Base-by-base conservation (phyloP, 2,113 vertebrate genomes). In the Chionis minor region DNA sequence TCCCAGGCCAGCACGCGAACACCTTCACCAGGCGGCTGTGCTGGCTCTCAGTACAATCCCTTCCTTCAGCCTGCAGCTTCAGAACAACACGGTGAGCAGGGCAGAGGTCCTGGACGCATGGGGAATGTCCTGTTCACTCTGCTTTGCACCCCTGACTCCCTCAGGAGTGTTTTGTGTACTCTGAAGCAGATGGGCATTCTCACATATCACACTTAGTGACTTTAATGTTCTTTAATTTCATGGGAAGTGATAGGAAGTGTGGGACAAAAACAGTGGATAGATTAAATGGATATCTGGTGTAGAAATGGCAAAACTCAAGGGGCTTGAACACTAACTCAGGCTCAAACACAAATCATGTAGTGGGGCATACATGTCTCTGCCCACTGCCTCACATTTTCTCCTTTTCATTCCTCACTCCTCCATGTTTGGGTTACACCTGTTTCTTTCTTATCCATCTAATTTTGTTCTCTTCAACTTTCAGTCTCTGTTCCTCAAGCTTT, bases 1-100 rank as follows among this genome's bases (percentile, higher is more conserved):
- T 95, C 70, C 66, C 81, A 67, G 65, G 38, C 42, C 44, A 91
- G 47, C 77, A 21, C 23, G 47, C 8, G 38, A 58, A 38, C 1
- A 3, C 62, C 33, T 58, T 81, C 32, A 22, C 14, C 30, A 30
- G 2, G 3, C 3, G 5, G 33, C 54, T 58, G 38, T 15, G 33
- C 23, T 59, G 28, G 61, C 24, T 59, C 54, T n/a, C 2, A 0
- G 17, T 38, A 56, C 12, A 47, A 47, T 26, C 52, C 13, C 38
- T 33, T 56, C 70, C 75, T 59, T 33, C 44, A 78, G 21, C 30
- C 14, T 12, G 14, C 9, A 32, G 35, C 45, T 70, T 83, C 47
- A 42, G 33, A 65, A 33, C 1, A 1, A 61, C 52, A 63, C 1
- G 2, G 22, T 0, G 3, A 86, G 47, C 32, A 69, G 45, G n/a